These are phyloP conservation scores for Embiotoca jacksoni DNA, from an alignment of 2,113 vertebrate species.

Conservation along the genomic window DNA sequence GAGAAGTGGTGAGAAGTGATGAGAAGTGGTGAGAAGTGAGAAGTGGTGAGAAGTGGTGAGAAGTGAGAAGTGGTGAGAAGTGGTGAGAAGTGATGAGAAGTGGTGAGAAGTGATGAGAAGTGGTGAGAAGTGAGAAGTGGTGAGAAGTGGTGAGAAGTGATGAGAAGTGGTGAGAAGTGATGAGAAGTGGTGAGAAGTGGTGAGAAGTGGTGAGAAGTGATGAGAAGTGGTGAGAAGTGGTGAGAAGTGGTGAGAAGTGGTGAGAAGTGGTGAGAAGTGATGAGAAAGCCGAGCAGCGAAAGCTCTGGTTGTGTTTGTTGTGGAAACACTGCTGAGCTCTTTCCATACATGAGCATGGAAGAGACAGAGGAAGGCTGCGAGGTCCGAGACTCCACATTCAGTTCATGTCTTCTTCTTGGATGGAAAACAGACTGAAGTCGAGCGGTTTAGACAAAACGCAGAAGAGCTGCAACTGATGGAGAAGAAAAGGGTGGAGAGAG, in stretches of 20 bases:
- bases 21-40: constrained; percentile 17
- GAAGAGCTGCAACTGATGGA: background rate
- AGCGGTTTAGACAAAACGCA: background rate
- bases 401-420: constrained; percentile 20
- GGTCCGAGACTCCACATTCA: background rate
- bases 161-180: constrained; percentile 9
- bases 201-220: too few relatives aligned
- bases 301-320: constrained; percentile 74
- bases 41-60: constrained; percentile 5
- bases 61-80: constrained; percentile 7
- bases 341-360: constrained; percentile 48
- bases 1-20: constrained; percentile 10
- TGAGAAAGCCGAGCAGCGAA: constrained; percentile 40
- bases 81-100: constrained; percentile 10
- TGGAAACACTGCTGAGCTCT: constrained; percentile 69
- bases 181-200: background rate
- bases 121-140: background rate
- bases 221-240: too few relatives aligned
- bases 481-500: background rate
- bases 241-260: too few relatives aligned
- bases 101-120: constrained; percentile 10
- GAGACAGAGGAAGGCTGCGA: background rate
- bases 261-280: constrained; percentile 16
- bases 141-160: constrained; percentile 8
- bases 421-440: constrained; percentile 26